Base-by-base conservation (phyloP, 2,797 vertebrate genomes). In the Chelonia mydas region DNA sequence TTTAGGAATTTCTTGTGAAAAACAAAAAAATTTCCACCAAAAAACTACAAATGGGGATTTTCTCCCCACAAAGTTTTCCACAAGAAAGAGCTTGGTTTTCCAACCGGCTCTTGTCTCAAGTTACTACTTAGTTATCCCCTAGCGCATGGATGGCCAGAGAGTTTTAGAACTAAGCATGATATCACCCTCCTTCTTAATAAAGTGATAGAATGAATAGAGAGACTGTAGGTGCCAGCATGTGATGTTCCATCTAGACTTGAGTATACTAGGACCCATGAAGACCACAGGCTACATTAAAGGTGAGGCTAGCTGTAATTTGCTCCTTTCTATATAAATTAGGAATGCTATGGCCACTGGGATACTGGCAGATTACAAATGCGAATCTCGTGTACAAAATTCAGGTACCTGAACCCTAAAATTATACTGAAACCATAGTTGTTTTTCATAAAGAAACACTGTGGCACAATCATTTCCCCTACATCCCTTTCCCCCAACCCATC, bases 21-120 rank as follows among this genome's bases (percentile, higher is more conserved):
- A 85, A 1, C 0, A 5, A 6, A 2, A 1, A 41, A 86, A 41
- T 21, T 0, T 0, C 0, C 7, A 11, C 0, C 3, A 61, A 61
- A 33, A 16, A 13, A 61, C 15, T 33, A 33, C 13, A n/a, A 19
- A n/a, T 65, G 61, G 61, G 33, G 31, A n/a, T 61, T 27, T 27
- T 37, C 50, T 78, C 21, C 25, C 1, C 11, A 11, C 4, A 41
- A 28, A 17, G 23, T 93, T 84, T 61, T 53, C 3, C 7, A 5
- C 15, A 78, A 81, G n/a, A 9, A 74, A 65, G 17, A 27, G 53
- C 8, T 3, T 27, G 8, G 1, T 3, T 88, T 94, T 94, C 53
- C 5, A 92, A 84, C 2, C 6, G 91, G n/a, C 19, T 23, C 8
- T 88, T 59, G 33, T 61, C 27, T 95, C 82, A 68, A 21, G 86